phyloP scores from a whole-genome alignment of 2,888 invertebrate species.

The Poecilus cupreus region DNA sequence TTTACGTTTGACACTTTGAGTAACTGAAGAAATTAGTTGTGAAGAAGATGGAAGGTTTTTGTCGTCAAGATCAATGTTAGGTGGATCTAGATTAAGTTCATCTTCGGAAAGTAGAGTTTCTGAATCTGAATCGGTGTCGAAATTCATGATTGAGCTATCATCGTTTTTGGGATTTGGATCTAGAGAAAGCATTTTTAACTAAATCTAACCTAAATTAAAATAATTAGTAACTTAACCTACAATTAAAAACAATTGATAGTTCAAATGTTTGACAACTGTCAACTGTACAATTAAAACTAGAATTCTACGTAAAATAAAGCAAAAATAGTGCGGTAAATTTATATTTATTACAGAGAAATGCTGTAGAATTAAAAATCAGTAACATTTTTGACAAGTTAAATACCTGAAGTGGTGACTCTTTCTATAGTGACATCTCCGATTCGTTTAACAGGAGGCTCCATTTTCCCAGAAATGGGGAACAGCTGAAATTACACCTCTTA shows the following conservation, averaged over 20 bases:
- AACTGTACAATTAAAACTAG: too few relatives aligned
- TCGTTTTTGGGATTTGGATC: constrained; percentile 19
- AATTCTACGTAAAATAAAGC: too few relatives aligned
- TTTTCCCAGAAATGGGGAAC: constrained; percentile 61
- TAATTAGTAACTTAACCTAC: too few relatives aligned
- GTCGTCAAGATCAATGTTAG: background rate
- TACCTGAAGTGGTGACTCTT: constrained; percentile 66
- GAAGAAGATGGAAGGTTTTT: background rate
- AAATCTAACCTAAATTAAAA: too few relatives aligned
- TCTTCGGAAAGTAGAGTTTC: constrained; percentile 44
- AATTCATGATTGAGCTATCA: constrained; percentile 33
- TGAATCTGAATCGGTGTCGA: constrained; percentile 10
- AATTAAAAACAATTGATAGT: background rate
- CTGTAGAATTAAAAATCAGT: background rate
- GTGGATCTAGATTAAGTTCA: constrained; percentile 31
- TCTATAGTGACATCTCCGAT: constrained; percentile 79
- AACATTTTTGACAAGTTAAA: constrained; percentile 5
- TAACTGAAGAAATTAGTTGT: too few relatives aligned
- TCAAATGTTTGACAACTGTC: background rate
- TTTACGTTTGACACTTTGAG: constrained; percentile 20
- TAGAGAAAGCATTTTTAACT: too few relatives aligned
- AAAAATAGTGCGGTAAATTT: too few relatives aligned
- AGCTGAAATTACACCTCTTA: constrained; percentile 29
- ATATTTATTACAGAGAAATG: background rate
- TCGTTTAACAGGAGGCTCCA: constrained; percentile 76